Base-by-base conservation (phyloP, 2,888 invertebrate genomes). In the Diaprepes abbreviatus region DNA sequence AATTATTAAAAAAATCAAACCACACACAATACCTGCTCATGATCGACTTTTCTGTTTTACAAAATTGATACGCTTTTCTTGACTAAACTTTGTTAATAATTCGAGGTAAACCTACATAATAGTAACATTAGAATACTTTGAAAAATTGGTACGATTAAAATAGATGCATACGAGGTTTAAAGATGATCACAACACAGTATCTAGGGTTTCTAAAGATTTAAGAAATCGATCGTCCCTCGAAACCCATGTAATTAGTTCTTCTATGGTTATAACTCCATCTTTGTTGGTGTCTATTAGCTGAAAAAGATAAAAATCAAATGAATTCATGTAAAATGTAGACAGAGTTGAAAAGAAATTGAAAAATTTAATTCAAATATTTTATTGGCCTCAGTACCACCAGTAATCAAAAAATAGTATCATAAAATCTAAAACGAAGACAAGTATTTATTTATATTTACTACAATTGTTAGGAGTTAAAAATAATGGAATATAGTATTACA, bases 251-350 rank as follows among this genome's bases (percentile, higher is more conserved):
- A 92, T 89, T 79, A 94, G 85, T 85, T 94, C 94, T 79, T 93
- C 93, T 63, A 91, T 91, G 4, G 93, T 91, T 76, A 94, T 92
- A 69, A 91, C 91, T 16, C 93, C 93, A 80, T 94, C 93, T 70
- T 91, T 89, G 84, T 93, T 92, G 9, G 89, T 87, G 83, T 94
- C 93, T 83, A 94, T 93, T 81, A 91, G 85, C 93, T 94, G 87
- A 28, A 75, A 81, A 75, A 55, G 64, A 67, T 28, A 12, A 40
- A 40, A 50, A 21, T n/a, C 7, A 48, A 21, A 50, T 16, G n/a
- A 17, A 40, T 17, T 9, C 1, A 16, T 40, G n/a, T 16, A n/a
- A n/a, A n/a, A n/a, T n/a, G n/a, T n/a, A n/a, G n/a, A n/a, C n/a
- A n/a, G n/a, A n/a, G n/a, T n/a, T n/a, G n/a, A n/a, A n/a, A n/a